phyloP scores from a whole-genome alignment of 2,797 vertebrate genomes.

The Potorous gilbertii region DNA sequence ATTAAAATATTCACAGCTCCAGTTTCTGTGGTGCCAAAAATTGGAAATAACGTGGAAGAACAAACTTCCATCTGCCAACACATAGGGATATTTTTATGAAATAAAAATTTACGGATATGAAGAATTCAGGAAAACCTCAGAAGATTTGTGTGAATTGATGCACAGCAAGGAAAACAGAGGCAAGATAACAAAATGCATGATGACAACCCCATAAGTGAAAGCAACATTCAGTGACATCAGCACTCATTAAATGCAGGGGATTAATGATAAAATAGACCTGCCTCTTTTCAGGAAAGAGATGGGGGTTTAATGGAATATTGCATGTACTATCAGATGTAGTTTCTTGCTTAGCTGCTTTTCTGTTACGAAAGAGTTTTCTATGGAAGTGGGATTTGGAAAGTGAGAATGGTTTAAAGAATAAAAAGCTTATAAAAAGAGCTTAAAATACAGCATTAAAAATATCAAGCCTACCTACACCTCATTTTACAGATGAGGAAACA shows the following conservation, averaged over 20 bases:
- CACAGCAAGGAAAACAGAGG: neutral
- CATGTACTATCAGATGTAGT: neutral
- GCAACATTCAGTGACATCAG: neutral
- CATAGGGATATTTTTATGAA: neutral
- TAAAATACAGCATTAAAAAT: neutral
- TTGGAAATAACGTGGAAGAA: neutral
- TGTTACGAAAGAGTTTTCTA: neutral
- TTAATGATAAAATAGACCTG: neutral
- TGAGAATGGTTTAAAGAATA: neutral
- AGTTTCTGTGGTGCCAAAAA: neutral
- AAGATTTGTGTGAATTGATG: neutral
- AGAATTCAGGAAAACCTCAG: neutral
- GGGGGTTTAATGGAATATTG: neutral
- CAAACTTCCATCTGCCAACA: neutral
- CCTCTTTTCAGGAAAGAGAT: neutral
- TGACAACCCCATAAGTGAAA: neutral
- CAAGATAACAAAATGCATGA: neutral
- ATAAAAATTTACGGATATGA: neutral
- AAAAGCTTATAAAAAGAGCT: neutral
- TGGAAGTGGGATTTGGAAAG: neutral
- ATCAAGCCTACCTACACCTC: neutral
- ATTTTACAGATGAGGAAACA: neutral
- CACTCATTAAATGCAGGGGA: no score
- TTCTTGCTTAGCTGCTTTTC: neutral
- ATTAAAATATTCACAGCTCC: neutral